Evolutionary conservation across 2,888 invertebrate species (phyloP).

Genomic region (Phalera bucephala): DNA sequence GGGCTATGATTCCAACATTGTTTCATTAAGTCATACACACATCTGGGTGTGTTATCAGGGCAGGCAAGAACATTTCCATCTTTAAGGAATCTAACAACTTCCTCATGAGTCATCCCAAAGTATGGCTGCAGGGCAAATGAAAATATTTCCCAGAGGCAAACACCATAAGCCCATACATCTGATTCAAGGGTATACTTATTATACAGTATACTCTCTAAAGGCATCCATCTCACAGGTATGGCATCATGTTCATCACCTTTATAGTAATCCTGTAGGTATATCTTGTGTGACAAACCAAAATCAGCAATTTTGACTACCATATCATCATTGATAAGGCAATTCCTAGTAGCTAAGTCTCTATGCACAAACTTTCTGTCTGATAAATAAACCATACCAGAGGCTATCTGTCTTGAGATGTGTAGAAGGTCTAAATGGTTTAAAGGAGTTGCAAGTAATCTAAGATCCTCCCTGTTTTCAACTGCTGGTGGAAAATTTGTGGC

Average conservation of each 20-base stretch:
- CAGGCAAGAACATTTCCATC: constrained; percentile 95
- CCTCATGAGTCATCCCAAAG: constrained; percentile 98
- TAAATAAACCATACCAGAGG: constrained; percentile 97
- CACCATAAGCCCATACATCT: constrained; percentile 98
- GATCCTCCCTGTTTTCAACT: constrained; percentile 83
- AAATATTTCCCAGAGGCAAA: constrained; percentile 98
- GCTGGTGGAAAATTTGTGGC: constrained; percentile 90
- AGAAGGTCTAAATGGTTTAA: constrained; percentile 92
- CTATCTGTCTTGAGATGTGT: constrained; percentile 93
- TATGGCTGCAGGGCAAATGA: constrained; percentile 98
- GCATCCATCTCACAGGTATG: constrained; percentile 99
- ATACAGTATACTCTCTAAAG: constrained; percentile 96
- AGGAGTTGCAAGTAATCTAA: constrained; percentile 84
- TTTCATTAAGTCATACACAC: constrained; percentile 95
- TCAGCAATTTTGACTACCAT: constrained; percentile 99
- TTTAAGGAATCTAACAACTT: constrained; percentile 96
- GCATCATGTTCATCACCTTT: constrained; percentile 98
- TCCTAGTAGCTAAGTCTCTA: constrained; percentile 96
- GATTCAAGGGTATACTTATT: constrained; percentile 98
- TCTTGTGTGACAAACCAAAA: constrained; percentile 97
- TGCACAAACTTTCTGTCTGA: constrained; percentile 98
- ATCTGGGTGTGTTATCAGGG: constrained; percentile 94
- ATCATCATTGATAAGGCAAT: constrained; percentile 96
- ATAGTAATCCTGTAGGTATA: constrained; percentile 97
- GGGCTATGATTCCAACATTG: constrained; percentile 96